Percentiles rank a stretch among this genome's conserved stretches.
phyloP scores from a whole-genome alignment of 2,888 invertebrate species.

The Drosophila anomelani region DNA sequence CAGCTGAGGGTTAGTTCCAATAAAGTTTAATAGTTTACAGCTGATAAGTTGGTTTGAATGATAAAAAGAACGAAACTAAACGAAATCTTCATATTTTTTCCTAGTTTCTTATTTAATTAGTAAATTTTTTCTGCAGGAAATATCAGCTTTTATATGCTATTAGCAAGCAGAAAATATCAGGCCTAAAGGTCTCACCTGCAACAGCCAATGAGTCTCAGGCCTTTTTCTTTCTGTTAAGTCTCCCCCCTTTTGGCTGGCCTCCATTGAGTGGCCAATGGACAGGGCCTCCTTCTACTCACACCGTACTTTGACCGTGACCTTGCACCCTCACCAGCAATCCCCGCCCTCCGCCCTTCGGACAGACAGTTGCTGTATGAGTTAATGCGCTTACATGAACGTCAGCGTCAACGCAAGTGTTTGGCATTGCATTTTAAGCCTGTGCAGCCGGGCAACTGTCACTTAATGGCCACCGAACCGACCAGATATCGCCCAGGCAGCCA shows the following conservation, averaged over 20 bases:
- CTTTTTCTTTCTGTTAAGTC: background rate
- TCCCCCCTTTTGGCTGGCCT: background rate
- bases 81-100: no score
- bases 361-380: constrained; percentile 47
- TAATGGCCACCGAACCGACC: constrained; percentile 55
- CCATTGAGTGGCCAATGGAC: constrained; percentile 57
- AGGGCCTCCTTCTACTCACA: background rate
- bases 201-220: no score
- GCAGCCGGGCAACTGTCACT: constrained; percentile 62
- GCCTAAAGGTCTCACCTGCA: no score
- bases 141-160: background rate
- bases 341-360: no score
- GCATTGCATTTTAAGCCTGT: constrained; percentile 71
- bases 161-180: no score
- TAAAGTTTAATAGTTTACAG: background rate
- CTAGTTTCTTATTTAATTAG: background rate
- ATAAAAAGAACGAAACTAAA: no score
- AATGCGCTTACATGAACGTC: constrained; percentile 69
- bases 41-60: background rate
- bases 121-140: background rate
- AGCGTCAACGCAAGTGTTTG: constrained; percentile 60
- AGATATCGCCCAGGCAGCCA: constrained; percentile 11
- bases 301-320: constrained; percentile 61
- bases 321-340: constrained; percentile 12
- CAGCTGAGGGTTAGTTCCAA: background rate